These are phyloP conservation scores for Malurus melanocephalus DNA, from an alignment of 2,113 vertebrate genomes.

Conservation along the genomic window DNA sequence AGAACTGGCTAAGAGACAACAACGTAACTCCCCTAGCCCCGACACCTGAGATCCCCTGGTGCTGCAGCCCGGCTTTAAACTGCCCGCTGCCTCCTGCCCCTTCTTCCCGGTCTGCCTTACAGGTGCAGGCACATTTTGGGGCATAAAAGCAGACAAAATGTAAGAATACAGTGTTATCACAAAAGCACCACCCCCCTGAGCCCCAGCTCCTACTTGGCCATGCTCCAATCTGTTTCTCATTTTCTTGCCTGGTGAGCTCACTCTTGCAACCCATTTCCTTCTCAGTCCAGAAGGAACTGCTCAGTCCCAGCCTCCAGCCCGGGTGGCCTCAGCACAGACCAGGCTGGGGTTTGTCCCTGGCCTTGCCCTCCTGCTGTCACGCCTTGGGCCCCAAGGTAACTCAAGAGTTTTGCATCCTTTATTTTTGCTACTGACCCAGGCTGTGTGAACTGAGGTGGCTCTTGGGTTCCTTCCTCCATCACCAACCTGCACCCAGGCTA, in stretches of 20 bases:
- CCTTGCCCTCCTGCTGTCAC: no score
- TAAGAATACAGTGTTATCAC: no score
- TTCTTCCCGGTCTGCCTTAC: no score
- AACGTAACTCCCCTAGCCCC: no score
- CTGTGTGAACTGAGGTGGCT: accelerated
- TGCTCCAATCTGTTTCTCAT: not conserved
- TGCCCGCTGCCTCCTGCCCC: no score
- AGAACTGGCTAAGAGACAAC: no score
- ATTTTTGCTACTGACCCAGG: accelerated
- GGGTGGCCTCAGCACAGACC: not conserved
- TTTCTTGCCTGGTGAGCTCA: not conserved
- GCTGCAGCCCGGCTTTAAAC: no score
- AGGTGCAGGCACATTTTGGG: no score
- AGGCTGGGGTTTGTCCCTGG: not conserved
- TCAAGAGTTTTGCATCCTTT: not conserved
- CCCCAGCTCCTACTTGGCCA: not conserved
- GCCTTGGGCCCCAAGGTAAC: not conserved
- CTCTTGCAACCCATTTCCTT: not conserved
- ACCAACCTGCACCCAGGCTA: not conserved
- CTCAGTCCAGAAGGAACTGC: not conserved
- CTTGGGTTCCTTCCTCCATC: not conserved
- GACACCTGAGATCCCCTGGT: no score
- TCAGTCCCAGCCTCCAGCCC: not conserved
- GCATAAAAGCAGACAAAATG: no score
- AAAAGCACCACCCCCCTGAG: no score